phyloP scores from a whole-genome alignment of 2,113 vertebrate species.

The Malurus elegans region DNA sequence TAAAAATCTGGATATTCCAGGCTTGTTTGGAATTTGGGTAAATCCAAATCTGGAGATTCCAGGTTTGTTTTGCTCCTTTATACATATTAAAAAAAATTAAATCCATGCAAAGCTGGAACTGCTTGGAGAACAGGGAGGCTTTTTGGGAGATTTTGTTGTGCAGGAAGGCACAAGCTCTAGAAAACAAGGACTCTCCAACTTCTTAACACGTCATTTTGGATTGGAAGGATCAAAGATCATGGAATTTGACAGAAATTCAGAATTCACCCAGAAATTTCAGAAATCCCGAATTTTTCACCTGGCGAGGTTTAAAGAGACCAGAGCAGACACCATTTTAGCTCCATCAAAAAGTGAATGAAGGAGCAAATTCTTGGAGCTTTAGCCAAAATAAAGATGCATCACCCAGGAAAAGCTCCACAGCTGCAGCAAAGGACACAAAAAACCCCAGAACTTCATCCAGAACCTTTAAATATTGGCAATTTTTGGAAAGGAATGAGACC shows the following conservation, averaged over 20 bases:
- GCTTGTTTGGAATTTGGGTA: neutral
- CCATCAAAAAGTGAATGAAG: neutral
- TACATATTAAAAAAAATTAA: neutral
- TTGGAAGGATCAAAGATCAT: neutral
- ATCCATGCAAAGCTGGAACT: neutral
- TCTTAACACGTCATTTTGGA: neutral
- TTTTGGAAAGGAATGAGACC: conserved; percentile 1
- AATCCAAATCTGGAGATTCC: neutral
- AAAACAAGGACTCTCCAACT: neutral
- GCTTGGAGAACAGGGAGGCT: neutral
- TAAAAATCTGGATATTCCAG: neutral
- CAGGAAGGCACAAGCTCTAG: neutral
- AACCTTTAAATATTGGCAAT: neutral
- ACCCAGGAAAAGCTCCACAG: neutral
- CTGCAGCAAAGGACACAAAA: neutral
- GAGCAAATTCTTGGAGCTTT: neutral
- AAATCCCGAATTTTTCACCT: neutral
- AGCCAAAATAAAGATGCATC: neutral
- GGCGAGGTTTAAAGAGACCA: neutral
- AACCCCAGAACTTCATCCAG: neutral
- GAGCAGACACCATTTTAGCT: neutral
- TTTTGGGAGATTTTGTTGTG: neutral
- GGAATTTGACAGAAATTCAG: neutral
- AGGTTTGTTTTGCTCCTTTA: neutral
- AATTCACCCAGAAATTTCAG: neutral